A percentile compares a stretch with the other conserved stretches of the same genome.
phyloP scores from a whole-genome alignment of 2,888 invertebrate genomes.

The Andrena haemorrhoa region DNA sequence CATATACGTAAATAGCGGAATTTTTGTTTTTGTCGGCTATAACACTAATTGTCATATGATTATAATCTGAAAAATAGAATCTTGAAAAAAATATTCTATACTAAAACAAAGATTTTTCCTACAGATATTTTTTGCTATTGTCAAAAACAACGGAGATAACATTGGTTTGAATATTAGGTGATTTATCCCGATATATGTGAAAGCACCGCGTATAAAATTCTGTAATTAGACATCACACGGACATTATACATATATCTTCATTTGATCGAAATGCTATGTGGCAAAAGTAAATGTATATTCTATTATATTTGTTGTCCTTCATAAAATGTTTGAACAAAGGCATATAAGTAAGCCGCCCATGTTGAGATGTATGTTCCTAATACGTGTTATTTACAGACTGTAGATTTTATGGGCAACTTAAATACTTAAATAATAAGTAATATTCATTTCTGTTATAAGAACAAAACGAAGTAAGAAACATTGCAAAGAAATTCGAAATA shows the following conservation, averaged over 20 bases:
- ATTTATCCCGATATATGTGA: background rate
- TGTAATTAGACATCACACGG: background rate
- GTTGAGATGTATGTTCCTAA: constrained; percentile 1
- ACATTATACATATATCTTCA: background rate
- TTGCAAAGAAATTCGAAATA: background rate
- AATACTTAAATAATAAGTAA: constrained; percentile 1
- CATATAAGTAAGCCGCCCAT: background rate
- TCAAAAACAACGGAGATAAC: background rate
- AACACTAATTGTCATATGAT: no score
- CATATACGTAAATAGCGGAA: no score
- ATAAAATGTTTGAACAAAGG: background rate
- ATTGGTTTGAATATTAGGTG: background rate
- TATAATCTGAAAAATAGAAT: no score
- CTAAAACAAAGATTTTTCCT: no score
- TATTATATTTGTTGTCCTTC: background rate
- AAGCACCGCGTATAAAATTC: background rate
- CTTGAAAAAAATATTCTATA: no score
- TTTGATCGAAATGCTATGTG: background rate
- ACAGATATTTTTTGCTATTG: background rate
- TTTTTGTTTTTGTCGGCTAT: no score
- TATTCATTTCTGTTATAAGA: constrained; percentile 2
- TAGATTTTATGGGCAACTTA: constrained; percentile 9
- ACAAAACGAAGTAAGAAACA: constrained; percentile 6
- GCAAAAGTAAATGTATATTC: background rate
- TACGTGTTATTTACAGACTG: background rate